phyloP scores from a whole-genome alignment of 2,113 vertebrate species.

The Platysternon megacephalum region DNA sequence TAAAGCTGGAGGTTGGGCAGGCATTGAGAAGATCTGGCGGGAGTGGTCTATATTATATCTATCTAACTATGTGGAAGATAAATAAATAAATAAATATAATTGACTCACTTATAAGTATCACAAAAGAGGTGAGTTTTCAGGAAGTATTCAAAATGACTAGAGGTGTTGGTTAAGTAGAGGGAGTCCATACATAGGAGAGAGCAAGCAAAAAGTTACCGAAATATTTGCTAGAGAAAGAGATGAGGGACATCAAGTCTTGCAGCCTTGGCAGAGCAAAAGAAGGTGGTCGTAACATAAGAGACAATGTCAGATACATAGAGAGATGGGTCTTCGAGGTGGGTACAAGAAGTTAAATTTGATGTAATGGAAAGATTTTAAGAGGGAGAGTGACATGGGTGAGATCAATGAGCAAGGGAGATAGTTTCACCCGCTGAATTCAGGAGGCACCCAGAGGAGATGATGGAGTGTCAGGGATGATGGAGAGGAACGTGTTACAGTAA shows the following conservation, averaged over 20 bases:
- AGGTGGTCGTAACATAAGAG: not conserved
- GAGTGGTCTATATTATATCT: fast-evolving
- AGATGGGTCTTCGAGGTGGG: not conserved
- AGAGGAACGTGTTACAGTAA: not conserved
- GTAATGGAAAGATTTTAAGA: not conserved
- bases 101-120: not conserved
- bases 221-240: not conserved
- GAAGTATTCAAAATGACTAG: not conserved
- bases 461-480: not conserved
- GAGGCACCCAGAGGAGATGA: not conserved
- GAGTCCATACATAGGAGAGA: not conserved
- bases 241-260: not conserved
- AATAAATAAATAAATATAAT: not conserved
- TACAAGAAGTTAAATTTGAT: not conserved
- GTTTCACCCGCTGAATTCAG: not conserved
- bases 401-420: not conserved
- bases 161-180: not conserved
- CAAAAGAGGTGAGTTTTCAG: not conserved
- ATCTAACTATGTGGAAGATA: not conserved
- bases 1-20: not conserved
- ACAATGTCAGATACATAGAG: not conserved
- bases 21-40: not conserved
- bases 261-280: not conserved
- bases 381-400: not conserved
- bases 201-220: not conserved